These are phyloP conservation scores for Amphibalanus amphitrite DNA, from an alignment of 1,140 invertebrate genomes.

Conservation along the genomic window DNA sequence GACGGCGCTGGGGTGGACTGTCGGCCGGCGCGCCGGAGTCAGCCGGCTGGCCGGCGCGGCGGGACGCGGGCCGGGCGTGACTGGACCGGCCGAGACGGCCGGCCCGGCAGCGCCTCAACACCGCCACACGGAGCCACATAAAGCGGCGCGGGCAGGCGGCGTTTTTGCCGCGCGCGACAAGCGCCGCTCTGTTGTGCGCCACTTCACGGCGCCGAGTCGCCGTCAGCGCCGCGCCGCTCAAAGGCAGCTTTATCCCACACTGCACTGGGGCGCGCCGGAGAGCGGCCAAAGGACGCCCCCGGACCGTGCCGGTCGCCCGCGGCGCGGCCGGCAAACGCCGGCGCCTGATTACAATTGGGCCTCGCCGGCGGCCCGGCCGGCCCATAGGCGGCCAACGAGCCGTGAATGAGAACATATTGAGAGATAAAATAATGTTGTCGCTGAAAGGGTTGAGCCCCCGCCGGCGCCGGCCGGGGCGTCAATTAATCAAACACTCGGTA, in stretches of 20 bases:
- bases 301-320: no score
- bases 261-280: no score
- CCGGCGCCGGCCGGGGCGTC: neutral
- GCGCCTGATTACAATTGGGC: neutral
- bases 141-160: neutral
- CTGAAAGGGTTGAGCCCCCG: conserved; percentile 1
- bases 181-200: neutral
- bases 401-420: conserved; percentile 1
- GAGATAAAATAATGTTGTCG: conserved; percentile 2
- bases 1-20: neutral
- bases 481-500: neutral
- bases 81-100: no score
- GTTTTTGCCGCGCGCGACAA: neutral
- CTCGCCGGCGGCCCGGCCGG: neutral
- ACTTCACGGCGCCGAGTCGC: neutral
- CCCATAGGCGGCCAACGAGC: neutral
- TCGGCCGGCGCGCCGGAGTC: no score
- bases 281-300: no score
- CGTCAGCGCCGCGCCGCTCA: neutral
- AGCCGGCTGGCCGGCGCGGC: neutral
- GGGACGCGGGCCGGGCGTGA: no score
- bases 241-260: neutral
- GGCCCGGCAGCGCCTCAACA: neutral
- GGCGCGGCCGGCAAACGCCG: no score
- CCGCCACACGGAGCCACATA: neutral